phyloP scores from a whole-genome alignment of 2,888 invertebrate genomes.

The Chalcosyrphus nemorum region DNA sequence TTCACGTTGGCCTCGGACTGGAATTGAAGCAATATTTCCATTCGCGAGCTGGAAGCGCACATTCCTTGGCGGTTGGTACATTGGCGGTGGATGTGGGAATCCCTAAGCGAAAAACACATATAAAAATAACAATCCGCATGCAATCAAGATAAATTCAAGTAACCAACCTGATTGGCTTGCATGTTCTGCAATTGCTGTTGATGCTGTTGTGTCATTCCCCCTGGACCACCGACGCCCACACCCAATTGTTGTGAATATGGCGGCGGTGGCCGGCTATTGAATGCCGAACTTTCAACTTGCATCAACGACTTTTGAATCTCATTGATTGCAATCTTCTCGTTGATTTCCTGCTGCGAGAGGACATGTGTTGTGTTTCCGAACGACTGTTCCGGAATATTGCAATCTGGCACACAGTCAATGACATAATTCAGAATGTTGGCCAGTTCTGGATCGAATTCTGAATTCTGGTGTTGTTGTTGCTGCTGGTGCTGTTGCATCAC shows the following conservation, averaged over 20 bases:
- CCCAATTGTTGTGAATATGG: constrained; percentile 73
- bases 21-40: constrained; percentile 76
- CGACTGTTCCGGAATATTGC: constrained; percentile 76
- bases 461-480: constrained; percentile 70
- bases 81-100: constrained; percentile 81
- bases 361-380: constrained; percentile 76
- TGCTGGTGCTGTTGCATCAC: constrained; percentile 76
- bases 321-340: constrained; percentile 92
- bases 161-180: constrained; percentile 75
- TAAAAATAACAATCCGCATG: not conserved
- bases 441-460: constrained; percentile 86
- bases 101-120: constrained; percentile 70
- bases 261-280: constrained; percentile 74
- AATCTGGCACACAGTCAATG: constrained; percentile 90
- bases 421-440: constrained; percentile 93
- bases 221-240: constrained; percentile 51
- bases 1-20: constrained; percentile 78
- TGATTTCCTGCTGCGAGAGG: constrained; percentile 79
- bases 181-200: constrained; percentile 78
- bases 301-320: constrained; percentile 95
- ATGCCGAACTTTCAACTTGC: constrained; percentile 88
- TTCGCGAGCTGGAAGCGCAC: constrained; percentile 79
- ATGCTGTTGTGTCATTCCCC: constrained; percentile 74
- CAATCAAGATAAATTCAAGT: not conserved
- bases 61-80: constrained; percentile 77